These are phyloP conservation scores for Hyperoplus lanceolatus DNA, from an alignment of 2,797 vertebrate species.

Conservation along the genomic window DNA sequence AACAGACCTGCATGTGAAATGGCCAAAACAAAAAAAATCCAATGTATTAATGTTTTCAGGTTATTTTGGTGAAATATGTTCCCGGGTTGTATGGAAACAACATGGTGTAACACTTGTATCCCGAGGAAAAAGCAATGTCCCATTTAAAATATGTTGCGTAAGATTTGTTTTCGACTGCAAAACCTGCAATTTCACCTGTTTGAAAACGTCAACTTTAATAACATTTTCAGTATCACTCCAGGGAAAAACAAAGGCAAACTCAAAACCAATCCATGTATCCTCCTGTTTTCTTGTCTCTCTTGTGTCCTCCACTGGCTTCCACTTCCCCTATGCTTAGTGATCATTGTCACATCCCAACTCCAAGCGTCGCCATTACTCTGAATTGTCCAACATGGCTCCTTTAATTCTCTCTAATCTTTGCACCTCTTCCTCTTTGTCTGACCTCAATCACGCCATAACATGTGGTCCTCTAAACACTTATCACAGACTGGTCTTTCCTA, in stretches of 20 bases:
- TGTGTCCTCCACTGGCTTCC: neutral
- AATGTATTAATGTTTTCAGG: neutral
- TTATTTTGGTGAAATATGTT: slow-evolving; percentile 1
- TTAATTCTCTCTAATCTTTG: slow-evolving; percentile 46
- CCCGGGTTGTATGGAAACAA: neutral
- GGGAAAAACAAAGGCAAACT: neutral
- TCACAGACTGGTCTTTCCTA: slow-evolving; percentile 5
- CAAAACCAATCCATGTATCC: neutral
- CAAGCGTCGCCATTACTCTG: slow-evolving; percentile 7
- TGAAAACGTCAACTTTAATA: slow-evolving; percentile 6
- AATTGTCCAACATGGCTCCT: slow-evolving; percentile 21
- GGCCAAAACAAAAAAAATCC: neutral
- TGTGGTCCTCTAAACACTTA: slow-evolving; percentile 4
- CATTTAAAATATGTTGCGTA: neutral
- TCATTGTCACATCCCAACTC: slow-evolving; percentile 1
- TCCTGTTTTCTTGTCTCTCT: neutral
- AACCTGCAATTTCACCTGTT: neutral
- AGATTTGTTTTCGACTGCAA: neutral
- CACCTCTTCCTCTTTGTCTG: slow-evolving; percentile 21
- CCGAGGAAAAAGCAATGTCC: neutral
- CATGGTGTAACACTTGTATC: neutral
- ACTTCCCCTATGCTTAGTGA: neutral
- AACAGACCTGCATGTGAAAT: slow-evolving; percentile 18
- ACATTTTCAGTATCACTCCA: neutral
- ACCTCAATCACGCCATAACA: slow-evolving; percentile 51